phyloP scores from a whole-genome alignment of 2,113 vertebrate genomes.

The Aphyosemion australe region DNA sequence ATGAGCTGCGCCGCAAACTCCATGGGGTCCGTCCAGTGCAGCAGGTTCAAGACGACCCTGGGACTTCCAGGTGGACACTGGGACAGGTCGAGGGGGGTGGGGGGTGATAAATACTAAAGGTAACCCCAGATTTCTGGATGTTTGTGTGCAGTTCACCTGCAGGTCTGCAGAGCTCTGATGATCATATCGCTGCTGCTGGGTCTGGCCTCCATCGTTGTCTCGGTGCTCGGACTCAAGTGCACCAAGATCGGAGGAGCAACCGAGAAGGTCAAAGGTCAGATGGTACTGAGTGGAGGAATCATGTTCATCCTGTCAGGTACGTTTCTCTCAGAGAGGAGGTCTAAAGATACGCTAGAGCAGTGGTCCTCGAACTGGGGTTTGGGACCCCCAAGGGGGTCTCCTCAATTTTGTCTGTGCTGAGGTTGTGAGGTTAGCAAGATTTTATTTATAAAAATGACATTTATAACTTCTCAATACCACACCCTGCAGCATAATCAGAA shows the following conservation, averaged over 20 bases:
- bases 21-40: constrained; percentile 78
- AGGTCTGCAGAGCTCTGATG: constrained; percentile 89
- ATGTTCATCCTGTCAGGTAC: constrained; percentile 85
- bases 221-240: constrained; percentile 85
- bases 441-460: too few species aligned
- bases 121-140: not conserved
- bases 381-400: too few species aligned
- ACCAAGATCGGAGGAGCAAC: constrained; percentile 77
- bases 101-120: too few species aligned
- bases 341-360: too few species aligned
- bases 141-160: constrained; percentile 76
- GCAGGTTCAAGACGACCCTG: constrained; percentile 78
- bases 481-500: too few species aligned
- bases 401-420: too few species aligned
- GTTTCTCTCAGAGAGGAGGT: not conserved
- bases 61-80: constrained; percentile 78
- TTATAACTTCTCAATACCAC: too few species aligned
- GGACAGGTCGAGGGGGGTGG: too few species aligned
- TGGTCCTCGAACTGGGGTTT: too few species aligned
- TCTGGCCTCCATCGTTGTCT: constrained; percentile 75
- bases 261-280: constrained; percentile 77
- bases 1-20: constrained; percentile 78
- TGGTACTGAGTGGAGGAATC: constrained; percentile 79
- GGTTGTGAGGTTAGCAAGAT: too few species aligned
- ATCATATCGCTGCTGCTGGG: constrained; percentile 83